A percentile compares a stretch with the other conserved stretches of the same genome.
These are phyloP conservation scores for Aldabrachelys gigantea DNA, from an alignment of 2,113 vertebrate genomes.

Conservation along the genomic window DNA sequence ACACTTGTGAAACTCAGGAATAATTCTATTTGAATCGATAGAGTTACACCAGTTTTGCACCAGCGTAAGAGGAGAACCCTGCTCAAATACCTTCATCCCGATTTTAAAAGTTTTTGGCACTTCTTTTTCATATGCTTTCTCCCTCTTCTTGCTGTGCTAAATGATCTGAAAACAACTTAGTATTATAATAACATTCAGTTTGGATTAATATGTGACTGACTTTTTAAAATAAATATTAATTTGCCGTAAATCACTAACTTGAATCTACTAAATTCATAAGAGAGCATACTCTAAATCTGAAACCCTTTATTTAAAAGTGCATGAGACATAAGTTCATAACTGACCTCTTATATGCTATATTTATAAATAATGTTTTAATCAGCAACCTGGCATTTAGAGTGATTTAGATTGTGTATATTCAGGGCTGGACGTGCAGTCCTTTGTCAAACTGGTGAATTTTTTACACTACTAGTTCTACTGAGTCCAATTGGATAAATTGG, in stretches of 20 bases:
- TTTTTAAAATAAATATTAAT: not conserved
- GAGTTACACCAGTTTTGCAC: not conserved
- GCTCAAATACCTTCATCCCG: not conserved
- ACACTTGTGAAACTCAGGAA: not conserved
- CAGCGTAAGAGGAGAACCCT: not conserved
- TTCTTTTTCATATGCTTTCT: not conserved
- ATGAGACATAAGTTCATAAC: not conserved
- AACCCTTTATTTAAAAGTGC: not conserved
- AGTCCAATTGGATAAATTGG: not conserved
- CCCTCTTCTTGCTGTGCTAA: not conserved
- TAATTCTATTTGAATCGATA: not conserved
- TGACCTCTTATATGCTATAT: not conserved
- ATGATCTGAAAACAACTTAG: not conserved
- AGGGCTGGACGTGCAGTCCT: not conserved
- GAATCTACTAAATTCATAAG: not conserved
- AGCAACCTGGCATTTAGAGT: not conserved
- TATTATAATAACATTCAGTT: not conserved
- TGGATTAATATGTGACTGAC: not conserved
- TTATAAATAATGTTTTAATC: not conserved
- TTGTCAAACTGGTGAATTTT: not conserved
- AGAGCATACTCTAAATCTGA: not conserved
- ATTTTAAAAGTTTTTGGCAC: not conserved
- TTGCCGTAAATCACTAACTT: not conserved
- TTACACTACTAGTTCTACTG: not conserved
- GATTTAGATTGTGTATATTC: fast-evolving